These are phyloP conservation scores for Triops cancriformis DNA, from an alignment of 1,140 invertebrate genomes.

Conservation along the genomic window DNA sequence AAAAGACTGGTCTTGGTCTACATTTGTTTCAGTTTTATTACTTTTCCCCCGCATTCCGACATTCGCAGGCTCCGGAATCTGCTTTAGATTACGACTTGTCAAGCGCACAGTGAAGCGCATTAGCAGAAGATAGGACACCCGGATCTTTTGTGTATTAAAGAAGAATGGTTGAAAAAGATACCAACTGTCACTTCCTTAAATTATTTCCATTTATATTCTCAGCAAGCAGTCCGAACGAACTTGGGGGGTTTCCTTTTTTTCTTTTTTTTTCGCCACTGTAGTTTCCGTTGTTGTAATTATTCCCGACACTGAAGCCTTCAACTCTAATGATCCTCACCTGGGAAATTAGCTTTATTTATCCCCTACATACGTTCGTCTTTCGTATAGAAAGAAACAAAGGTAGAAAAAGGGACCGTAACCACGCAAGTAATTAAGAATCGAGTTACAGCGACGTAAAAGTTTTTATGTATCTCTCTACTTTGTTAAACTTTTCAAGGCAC, in stretches of 20 bases:
- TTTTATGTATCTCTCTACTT: too few species aligned
- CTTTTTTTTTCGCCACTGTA: too few species aligned
- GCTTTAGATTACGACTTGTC: not conserved
- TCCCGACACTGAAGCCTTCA: too few species aligned
- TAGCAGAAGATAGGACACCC: not conserved
- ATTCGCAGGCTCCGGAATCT: not conserved
- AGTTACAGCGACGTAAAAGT: not conserved
- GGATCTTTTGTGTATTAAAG: not conserved
- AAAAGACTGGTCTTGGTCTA: not conserved
- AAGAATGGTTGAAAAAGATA: not conserved
- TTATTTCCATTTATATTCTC: not conserved
- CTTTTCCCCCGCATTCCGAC: not conserved
- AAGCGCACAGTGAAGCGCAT: not conserved
- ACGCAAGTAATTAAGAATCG: not conserved
- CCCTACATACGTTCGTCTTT: not conserved
- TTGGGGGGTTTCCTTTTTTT: too few species aligned
- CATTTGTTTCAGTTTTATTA: not conserved
- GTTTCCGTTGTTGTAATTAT: too few species aligned
- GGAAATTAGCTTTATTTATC: constrained; percentile 1
- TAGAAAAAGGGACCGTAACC: not conserved
- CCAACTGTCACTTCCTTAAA: not conserved
- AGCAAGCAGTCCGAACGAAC: not conserved
- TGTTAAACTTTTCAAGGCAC: not conserved
- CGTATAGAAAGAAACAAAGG: not conserved
- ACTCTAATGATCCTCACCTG: not conserved